phyloP scores from a whole-genome alignment of 2,888 invertebrate genomes.

The Lymantria monacha region DNA sequence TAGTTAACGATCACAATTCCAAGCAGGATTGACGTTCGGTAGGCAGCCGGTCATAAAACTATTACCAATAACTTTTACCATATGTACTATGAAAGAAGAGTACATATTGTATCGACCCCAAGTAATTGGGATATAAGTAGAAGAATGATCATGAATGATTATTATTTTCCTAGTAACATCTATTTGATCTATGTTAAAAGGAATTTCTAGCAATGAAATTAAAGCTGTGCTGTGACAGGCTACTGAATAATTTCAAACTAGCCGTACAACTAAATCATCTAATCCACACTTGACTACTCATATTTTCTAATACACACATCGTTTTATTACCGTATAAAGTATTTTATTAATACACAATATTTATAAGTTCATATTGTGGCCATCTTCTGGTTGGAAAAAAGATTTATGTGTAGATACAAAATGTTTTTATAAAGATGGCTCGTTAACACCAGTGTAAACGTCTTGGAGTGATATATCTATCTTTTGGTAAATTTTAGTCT shows the following conservation, averaged over 20 bases:
- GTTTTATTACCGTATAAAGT: constrained; percentile 59
- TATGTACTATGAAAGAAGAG: too few relatives aligned
- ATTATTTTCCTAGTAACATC: too few relatives aligned
- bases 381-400: constrained; percentile 50
- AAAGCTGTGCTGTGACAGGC: not conserved
- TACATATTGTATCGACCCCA: too few relatives aligned
- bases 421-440: constrained; percentile 68
- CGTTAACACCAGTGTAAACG: constrained; percentile 79
- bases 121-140: too few relatives aligned
- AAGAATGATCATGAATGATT: too few relatives aligned
- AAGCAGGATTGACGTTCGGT: too few relatives aligned
- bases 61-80: too few relatives aligned
- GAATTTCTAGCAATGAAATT: not conserved
- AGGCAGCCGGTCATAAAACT: too few relatives aligned
- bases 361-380: constrained; percentile 64
- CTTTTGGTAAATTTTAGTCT: not conserved
- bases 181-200: too few relatives aligned
- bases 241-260: not conserved
- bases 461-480: constrained; percentile 54
- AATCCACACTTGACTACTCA: not conserved
- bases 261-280: constrained; percentile 3
- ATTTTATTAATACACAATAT: constrained; percentile 66
- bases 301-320: constrained; percentile 29
- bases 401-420: constrained; percentile 74
- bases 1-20: too few relatives aligned